Base-by-base conservation (phyloP, 2,888 invertebrate species). In the Oscheius sp. region DNA sequence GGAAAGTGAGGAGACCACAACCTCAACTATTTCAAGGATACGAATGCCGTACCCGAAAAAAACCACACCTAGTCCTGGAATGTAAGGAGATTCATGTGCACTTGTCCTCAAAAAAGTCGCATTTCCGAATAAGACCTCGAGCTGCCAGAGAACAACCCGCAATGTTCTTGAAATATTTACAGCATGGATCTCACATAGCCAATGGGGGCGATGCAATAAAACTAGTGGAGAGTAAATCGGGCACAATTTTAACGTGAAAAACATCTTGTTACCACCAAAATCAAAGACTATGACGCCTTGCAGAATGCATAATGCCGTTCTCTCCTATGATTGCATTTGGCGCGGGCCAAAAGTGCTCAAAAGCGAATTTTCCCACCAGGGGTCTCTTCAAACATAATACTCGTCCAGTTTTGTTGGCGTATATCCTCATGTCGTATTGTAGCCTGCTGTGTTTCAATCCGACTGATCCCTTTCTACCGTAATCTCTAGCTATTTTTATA, bases 311-410 rank as follows among this genome's bases (percentile, higher is more conserved):
- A 61, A 61, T 61, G 49, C 66, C 66, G 66, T 66, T 66, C 66
- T n/a, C n/a, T 66, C 35, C 66, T 66, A 66, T 66, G 66, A 66
- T 66, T 66, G 66, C 66, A 66, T 66, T 66, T 66, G 49, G 66
- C 66, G 66, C 52, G 46, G 66, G 49, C 66, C 66, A 66, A 66
- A 66, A 66, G 66, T 66, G 52, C 66, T 66, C 66, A 52, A 66
- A 66, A 66, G 66, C 66, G 66, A 27, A 66, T 66, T 66, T 66
- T 66, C 66, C 66, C 66, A 66, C 66, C 49, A 66, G 63, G 35
- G 35, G 35, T 35, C 35, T 35, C 35, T 35, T 35, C 35, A 35
- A 35, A 35, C 35, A 35, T 35, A 35, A 35, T 35, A 35, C 35
- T 35, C 35, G 35, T 9, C 35, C 35, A 35, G 35, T 35, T 35